Base-by-base conservation (phyloP, 2,888 invertebrate species). In the Axea sp. region DNA sequence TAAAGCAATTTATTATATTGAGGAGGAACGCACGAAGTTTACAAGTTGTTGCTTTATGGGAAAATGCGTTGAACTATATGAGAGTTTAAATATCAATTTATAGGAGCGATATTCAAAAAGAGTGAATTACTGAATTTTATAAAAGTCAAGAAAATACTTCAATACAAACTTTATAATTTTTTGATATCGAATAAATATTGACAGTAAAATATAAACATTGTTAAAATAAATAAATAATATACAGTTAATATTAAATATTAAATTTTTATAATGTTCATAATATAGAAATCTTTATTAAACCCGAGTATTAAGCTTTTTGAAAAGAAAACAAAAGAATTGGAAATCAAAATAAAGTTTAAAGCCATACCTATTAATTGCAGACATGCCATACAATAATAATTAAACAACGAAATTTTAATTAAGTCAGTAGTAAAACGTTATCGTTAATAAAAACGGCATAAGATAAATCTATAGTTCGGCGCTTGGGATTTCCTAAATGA, bases 51-150 rank as follows among this genome's bases (percentile, higher is more conserved):
- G 26, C 45, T 64, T 71, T 71, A 72, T 64, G 57, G 64, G 49
- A 57, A 72, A 64, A 72, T 30, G 57, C 31, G 64, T 64, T 57
- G 64, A 64, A 59, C 62, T 64, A 64, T 64, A 47, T 47, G 64
- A 51, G 64, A 47, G 49, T 15, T 71, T 55, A 64, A 72, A 57
- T 72, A 57, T 72, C 49, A 49, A 51, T 51, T 71, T 55, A 62
- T 55, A 47, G 47, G 41, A 55, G 31, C 55, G 55, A 43, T 57
- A 71, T 55, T 62, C 55, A 71, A 57, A 71, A 62, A 55, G 55
- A 55, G 55, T 49, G 62, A 62, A 69, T 69, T 53, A 60, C 49
- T 53, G 17, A 41, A 35, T 35, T 24, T 67, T 41, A 68, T 51
- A 59, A 59, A 68, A 47, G 26, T 26, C 24, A 31, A n/a, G 30